These are phyloP conservation scores for Erpetoichthys calabaricus DNA, from an alignment of 2,797 vertebrate genomes.

Conservation along the genomic window DNA sequence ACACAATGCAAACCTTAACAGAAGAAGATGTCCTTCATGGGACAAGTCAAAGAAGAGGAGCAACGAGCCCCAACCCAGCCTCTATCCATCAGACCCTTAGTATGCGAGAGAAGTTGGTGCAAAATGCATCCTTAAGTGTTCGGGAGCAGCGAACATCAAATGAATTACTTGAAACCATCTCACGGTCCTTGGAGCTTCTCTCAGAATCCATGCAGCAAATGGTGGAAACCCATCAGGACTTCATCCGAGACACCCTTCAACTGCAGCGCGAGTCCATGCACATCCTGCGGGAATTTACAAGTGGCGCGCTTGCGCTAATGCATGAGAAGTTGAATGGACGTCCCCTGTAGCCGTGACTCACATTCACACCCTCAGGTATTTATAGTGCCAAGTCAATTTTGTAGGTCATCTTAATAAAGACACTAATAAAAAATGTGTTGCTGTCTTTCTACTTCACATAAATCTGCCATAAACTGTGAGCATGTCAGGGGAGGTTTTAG, in stretches of 20 bases:
- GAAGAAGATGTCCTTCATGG: no score
- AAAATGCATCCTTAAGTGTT: slow-evolving; percentile 42
- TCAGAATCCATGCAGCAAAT: slow-evolving; percentile 50
- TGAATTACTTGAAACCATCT: slow-evolving; percentile 42
- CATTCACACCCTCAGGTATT: neutral
- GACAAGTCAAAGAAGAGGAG: neutral
- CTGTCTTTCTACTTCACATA: no score
- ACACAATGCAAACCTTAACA: no score
- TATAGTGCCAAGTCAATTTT: no score
- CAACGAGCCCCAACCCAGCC: slow-evolving; percentile 12
- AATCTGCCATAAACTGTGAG: no score
- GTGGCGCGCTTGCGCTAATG: slow-evolving; percentile 41
- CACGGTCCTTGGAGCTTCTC: slow-evolving; percentile 46
- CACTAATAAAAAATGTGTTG: no score
- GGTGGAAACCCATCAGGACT: slow-evolving; percentile 55
- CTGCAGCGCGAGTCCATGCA: slow-evolving; percentile 52
- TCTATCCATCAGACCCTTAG: slow-evolving; percentile 24
- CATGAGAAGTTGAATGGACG: slow-evolving; percentile 40
- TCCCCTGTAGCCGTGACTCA: slow-evolving; percentile 38
- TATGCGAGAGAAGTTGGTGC: slow-evolving; percentile 27
- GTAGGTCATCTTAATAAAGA: no score
- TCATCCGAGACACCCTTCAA: slow-evolving; percentile 47
- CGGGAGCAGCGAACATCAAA: slow-evolving; percentile 51
- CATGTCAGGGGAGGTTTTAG: no score
- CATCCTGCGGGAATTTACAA: slow-evolving; percentile 50